Evolutionary conservation across 1,140 invertebrate species (phyloP), one percentile per base, ranked within the genome.

Genomic region (Sitophilus oryzae): DNA sequence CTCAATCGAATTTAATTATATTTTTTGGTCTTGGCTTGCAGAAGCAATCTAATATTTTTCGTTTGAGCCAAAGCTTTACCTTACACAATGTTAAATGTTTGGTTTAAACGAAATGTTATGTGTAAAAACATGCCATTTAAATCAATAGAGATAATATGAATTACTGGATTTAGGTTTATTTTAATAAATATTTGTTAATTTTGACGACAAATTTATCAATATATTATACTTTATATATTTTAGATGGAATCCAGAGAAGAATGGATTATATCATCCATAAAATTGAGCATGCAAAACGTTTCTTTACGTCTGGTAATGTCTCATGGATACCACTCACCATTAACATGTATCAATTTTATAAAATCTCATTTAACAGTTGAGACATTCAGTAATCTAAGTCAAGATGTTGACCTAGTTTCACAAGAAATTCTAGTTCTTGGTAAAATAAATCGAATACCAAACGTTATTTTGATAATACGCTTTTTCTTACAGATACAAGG

Each of bases 341-440:
- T 97, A 14, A 89, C 91, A 1, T 88, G 87, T 58, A 81, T 96
- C 46, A 91, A 96, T 71, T 96, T 96, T 70, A 90, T 96, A 44
- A 90, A 89, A 68, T 96, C 92, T 0, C 79, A 83, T 20, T 72
- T 98, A 1, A 84, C 86, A 16, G 80, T 93, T 38, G 91, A 94
- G 66, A 84, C 83, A 1, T 86, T 84, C 65, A 93, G 88, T 56
- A 89, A 96, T 73, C 81, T 86, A 9, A 86, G 89, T 8, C 91
- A 91, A 73, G 93, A 96, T 66, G 83, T 96, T 20, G 93, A 96
- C 74, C 74, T 97, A 2, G 89, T 95, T 0, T 96, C 92, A 0
- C 86, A 89, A 69, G 92, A 96, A 73, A 96, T 97, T 68, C 70
- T 91, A 1, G 81, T 95, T 40, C 82, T 80, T 30, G 94, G 96